Evolutionary conservation across 2,113 vertebrate genomes (phyloP).

Genomic region (Callithrix jacchus): DNA sequence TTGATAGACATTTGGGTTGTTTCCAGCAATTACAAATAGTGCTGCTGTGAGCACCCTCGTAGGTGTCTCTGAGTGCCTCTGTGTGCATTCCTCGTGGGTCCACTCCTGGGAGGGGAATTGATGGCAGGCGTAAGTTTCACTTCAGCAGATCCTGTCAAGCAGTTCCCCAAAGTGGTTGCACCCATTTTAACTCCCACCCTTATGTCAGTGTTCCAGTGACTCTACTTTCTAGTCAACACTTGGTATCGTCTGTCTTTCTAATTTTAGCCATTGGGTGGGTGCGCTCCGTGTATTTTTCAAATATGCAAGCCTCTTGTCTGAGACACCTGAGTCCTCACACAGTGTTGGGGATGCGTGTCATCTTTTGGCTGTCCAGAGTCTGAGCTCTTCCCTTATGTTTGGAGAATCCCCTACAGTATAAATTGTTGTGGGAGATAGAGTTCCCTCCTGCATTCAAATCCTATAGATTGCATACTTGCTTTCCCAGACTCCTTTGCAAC

Average conservation of each 20-base stretch:
- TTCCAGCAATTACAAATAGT: rapidly evolving
- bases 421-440: neutral
- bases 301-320: neutral
- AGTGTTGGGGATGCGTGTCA: neutral
- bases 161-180: rapidly evolving
- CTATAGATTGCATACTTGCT: neutral
- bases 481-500: neutral
- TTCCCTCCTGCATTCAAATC: neutral
- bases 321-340: neutral
- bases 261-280: neutral
- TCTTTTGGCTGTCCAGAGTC: neutral
- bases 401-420: neutral
- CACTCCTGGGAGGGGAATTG: neutral
- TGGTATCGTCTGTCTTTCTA: neutral
- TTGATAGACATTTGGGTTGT: rapidly evolving
- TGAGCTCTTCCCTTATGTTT: neutral
- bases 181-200: no score
- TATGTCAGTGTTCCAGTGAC: neutral
- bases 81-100: neutral
- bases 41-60: rapidly evolving
- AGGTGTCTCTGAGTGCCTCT: rapidly evolving
- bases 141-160: neutral
- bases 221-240: neutral
- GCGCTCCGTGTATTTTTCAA: neutral
- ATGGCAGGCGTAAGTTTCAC: no score